These are phyloP conservation scores for Gymnocephalus cernua DNA, from an alignment of 2,113 vertebrate genomes.

Conservation along the genomic window DNA sequence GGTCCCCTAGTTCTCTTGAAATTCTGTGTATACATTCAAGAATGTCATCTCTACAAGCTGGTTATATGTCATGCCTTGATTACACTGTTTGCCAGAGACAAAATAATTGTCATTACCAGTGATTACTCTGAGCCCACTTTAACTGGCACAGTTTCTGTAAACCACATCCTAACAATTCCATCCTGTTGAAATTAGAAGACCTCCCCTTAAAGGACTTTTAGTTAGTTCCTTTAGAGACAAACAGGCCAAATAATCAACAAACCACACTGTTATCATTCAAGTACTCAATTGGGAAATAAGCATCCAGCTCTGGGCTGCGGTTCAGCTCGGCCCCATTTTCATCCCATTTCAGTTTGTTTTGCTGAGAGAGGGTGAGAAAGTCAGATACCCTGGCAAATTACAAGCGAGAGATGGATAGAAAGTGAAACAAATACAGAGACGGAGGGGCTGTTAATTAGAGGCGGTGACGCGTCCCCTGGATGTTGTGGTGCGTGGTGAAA, in stretches of 20 bases:
- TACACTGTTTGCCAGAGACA: conserved; percentile 9
- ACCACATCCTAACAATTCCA: conserved; percentile 17
- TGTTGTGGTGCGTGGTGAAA: conserved; percentile 41
- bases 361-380: conserved; percentile 21
- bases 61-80: conserved; percentile 3
- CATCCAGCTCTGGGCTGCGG: neutral
- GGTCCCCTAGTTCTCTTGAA: neutral
- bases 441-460: conserved; percentile 43
- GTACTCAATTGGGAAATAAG: conserved; percentile 21
- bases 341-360: conserved; percentile 24
- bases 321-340: neutral
- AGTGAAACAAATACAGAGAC: conserved; percentile 35
- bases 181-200: conserved; percentile 24
- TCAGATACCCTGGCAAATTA: neutral
- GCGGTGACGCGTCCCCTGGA: conserved; percentile 21
- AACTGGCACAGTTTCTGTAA: neutral
- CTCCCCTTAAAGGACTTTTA: conserved; percentile 16
- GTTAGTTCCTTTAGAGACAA: conserved; percentile 3
- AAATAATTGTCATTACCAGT: conserved; percentile 17
- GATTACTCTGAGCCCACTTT: conserved; percentile 31
- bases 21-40: neutral
- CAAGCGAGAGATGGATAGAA: conserved; percentile 21
- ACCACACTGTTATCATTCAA: conserved; percentile 33
- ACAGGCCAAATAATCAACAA: conserved; percentile 43
- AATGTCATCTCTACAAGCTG: neutral